These are phyloP conservation scores for Tetanocera ferruginea DNA, from an alignment of 2,888 invertebrate species.

Conservation along the genomic window DNA sequence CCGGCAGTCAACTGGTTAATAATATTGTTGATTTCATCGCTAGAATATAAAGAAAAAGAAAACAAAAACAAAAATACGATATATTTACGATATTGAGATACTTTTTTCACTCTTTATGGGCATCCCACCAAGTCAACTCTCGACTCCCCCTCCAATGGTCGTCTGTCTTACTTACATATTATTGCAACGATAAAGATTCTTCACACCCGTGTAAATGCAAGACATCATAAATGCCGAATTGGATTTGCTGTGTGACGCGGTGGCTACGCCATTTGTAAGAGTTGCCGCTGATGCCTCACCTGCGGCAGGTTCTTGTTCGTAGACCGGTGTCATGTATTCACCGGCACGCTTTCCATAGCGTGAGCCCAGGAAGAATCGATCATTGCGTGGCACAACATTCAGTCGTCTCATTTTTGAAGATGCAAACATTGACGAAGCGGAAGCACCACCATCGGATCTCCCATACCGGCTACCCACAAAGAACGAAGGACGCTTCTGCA, in stretches of 20 bases:
- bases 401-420: constrained; percentile 63
- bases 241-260: background rate
- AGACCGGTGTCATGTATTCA: constrained; percentile 53
- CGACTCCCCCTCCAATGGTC: background rate
- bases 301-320: constrained; percentile 51
- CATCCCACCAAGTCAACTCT: background rate
- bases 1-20: constrained; percentile 53
- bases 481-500: constrained; percentile 67
- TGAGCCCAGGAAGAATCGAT: constrained; percentile 69
- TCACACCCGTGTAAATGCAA: constrained; percentile 72
- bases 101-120: background rate
- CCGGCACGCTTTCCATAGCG: constrained; percentile 68
- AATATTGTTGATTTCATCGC: constrained; percentile 58
- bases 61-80: background rate
- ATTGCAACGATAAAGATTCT: constrained; percentile 72
- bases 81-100: background rate
- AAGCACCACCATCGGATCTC: constrained; percentile 57
- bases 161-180: constrained; percentile 67
- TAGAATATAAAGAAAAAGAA: constrained; percentile 43
- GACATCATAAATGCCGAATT: constrained; percentile 59
- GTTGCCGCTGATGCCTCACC: constrained; percentile 21
- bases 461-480: constrained; percentile 71
- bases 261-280: constrained; percentile 27
- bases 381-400: constrained; percentile 68
- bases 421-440: constrained; percentile 50